Evolutionary conservation across 2,113 vertebrate genomes (phyloP).

Genomic region (Nicator chloris): DNA sequence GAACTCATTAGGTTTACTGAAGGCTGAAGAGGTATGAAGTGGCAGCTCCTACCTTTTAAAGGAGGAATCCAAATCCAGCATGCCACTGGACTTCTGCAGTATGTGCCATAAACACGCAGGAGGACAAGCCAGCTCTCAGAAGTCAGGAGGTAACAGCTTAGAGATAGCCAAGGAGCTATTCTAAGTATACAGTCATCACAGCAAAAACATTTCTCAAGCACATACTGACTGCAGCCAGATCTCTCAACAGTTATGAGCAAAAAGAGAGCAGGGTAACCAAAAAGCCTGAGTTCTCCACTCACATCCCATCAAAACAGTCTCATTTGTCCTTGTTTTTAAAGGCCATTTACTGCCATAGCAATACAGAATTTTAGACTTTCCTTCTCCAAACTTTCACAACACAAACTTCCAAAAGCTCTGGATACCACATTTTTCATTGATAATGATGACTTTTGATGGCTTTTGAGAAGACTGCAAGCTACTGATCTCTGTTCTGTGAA

Average conservation of each 20-base stretch:
- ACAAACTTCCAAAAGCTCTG: neutral
- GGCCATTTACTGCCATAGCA: neutral
- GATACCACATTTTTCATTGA: neutral
- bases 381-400: neutral
- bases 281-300: neutral
- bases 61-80: neutral
- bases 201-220: neutral
- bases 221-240: neutral
- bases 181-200: neutral
- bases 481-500: neutral
- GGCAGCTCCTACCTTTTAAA: neutral
- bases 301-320: neutral
- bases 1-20: neutral
- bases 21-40: neutral
- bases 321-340: neutral
- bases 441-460: neutral
- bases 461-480: neutral
- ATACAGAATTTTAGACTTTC: neutral
- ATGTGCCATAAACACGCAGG: neutral
- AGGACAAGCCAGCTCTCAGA: neutral
- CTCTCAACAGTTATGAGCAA: neutral
- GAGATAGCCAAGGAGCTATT: slow-evolving; percentile 13
- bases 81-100: neutral
- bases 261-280: neutral
- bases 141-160: neutral